Base-by-base conservation (phyloP, 2,888 invertebrate species). In the Hydrotaea diabolus region DNA sequence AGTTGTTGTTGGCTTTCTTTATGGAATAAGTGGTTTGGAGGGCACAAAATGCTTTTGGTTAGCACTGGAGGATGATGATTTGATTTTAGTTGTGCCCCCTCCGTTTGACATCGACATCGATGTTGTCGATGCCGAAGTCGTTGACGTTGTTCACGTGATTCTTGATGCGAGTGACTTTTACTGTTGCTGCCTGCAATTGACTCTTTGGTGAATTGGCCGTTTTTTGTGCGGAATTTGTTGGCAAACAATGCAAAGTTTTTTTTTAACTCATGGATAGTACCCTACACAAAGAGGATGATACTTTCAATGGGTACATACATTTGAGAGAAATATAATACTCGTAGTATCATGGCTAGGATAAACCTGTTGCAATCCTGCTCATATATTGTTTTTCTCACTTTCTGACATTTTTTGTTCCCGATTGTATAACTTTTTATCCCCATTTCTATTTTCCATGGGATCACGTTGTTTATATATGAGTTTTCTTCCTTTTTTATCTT, bases 121-220 rank as follows among this genome's bases (percentile, higher is more conserved):
- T n/a, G n/a, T n/a, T n/a, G n/a, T n/a, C n/a, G n/a, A n/a, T n/a
- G n/a, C n/a, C n/a, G n/a, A n/a, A n/a, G n/a, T n/a, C n/a, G n/a
- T n/a, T 39, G 39, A 5, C 17, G 39, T 77, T 81, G 49, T 26
- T 39, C 4, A 26, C 59, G 17, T 62, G 57, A 77, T 78, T 79
- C 26, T 76, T 73, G 69, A 76, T 73, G 73, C 26, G 17, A 84
- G 49, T 81, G 69, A 82, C 77, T 80, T 80, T 75, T 77, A 80
- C 62, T 77, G 80, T 53, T 74, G 62, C 69, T 74, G 83, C 69
- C 76, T 83, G 80, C 80, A 80, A 80, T 69, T 83, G 80, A 83
- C 77, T 73, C 74, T 26, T 73, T 77, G 55, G 77, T 80, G 71
- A 80, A 77, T 73, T 73, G 39, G 0, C 26, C 53, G 55, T 17